phyloP scores from a whole-genome alignment of 2,888 invertebrate genomes.

The Polymixis flavicincta region DNA sequence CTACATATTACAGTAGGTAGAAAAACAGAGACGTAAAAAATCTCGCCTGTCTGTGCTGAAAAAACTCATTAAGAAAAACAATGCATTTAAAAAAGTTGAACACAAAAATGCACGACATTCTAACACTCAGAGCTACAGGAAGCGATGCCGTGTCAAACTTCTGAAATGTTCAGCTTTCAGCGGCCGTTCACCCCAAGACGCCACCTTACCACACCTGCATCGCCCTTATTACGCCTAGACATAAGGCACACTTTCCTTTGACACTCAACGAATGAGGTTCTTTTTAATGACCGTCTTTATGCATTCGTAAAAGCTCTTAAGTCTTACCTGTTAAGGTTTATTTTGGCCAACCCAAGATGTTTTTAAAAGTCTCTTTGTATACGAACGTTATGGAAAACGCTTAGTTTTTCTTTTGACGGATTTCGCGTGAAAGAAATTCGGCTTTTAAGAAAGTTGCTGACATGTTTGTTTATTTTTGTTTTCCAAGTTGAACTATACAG shows the following conservation, averaged over 20 bases:
- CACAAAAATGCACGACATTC: slow-evolving; percentile 72
- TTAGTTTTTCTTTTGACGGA: slow-evolving; percentile 76
- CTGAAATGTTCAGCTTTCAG: slow-evolving; percentile 83
- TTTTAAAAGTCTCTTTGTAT: slow-evolving; percentile 66
- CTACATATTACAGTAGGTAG: not conserved
- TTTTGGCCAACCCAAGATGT: slow-evolving; percentile 63
- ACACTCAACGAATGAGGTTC: slow-evolving; percentile 70
- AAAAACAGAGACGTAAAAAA: slow-evolving; percentile 26
- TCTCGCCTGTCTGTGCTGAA: slow-evolving; percentile 32
- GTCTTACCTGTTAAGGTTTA: slow-evolving; percentile 69
- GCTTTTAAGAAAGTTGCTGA: slow-evolving; percentile 70
- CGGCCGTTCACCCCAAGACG: slow-evolving; percentile 81
- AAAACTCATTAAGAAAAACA: slow-evolving; percentile 64
- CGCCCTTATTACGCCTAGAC: slow-evolving; percentile 67
- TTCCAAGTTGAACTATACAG: slow-evolving; percentile 31
- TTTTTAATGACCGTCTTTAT: slow-evolving; percentile 75
- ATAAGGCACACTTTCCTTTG: slow-evolving; percentile 60
- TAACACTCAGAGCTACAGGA: slow-evolving; percentile 77
- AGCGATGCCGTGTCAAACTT: slow-evolving; percentile 86
- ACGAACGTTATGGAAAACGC: slow-evolving; percentile 68
- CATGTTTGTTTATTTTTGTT: slow-evolving; percentile 58
- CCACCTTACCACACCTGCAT: slow-evolving; percentile 67
- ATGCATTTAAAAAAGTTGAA: slow-evolving; percentile 62
- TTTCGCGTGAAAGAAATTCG: slow-evolving; percentile 76
- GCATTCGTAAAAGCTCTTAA: slow-evolving; percentile 66